These are phyloP conservation scores for Lithophane semibrunnea DNA, from an alignment of 2,888 invertebrate genomes.

Conservation along the genomic window DNA sequence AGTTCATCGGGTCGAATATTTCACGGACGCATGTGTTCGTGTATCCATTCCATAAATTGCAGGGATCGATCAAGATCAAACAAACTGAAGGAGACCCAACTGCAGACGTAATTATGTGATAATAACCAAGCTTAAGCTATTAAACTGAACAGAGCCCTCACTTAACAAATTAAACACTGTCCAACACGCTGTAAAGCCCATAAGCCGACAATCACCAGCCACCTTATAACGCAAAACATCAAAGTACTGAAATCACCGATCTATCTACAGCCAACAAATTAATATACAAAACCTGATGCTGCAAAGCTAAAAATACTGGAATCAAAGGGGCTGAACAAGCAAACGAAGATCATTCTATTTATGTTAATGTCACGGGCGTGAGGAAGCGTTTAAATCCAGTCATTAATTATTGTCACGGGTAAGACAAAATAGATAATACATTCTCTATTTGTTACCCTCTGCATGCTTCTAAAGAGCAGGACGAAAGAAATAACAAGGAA, in stretches of 20 bases:
- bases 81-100: not conserved
- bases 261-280: conserved; percentile 85
- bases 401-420: conserved; percentile 90
- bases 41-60: not conserved
- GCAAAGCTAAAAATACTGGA: conserved; percentile 88
- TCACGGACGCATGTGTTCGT: not conserved
- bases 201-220: conserved; percentile 87
- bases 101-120: conserved; percentile 49
- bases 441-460: conserved; percentile 88
- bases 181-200: conserved; percentile 75
- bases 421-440: conserved; percentile 90
- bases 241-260: conserved; percentile 85
- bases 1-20: not conserved
- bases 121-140: conserved; percentile 63
- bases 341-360: conserved; percentile 90
- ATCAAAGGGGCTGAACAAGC: conserved; percentile 88
- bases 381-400: conserved; percentile 91
- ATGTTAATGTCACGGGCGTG: conserved; percentile 91
- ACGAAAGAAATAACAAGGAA: conserved; percentile 87
- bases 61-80: conserved; percentile 28
- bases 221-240: conserved; percentile 87
- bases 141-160: conserved; percentile 68
- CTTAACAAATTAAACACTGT: conserved; percentile 76
- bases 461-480: conserved; percentile 82
- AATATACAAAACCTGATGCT: conserved; percentile 86